These are phyloP conservation scores for Crenichthys baileyi DNA, from an alignment of 2,797 vertebrate genomes.

Conservation along the genomic window DNA sequence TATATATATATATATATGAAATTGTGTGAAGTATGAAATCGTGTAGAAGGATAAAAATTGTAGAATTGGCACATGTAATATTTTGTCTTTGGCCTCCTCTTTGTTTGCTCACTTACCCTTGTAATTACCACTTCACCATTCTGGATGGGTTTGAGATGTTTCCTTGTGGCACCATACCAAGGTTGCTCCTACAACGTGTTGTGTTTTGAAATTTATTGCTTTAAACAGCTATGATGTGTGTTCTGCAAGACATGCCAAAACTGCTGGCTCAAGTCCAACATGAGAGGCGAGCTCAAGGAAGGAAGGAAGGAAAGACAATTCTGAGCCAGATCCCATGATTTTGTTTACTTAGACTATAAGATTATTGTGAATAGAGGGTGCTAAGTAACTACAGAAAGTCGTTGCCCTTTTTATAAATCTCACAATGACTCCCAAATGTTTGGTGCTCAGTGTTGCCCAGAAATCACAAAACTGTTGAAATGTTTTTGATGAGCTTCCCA, in stretches of 20 bases:
- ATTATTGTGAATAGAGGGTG: constrained; percentile 44
- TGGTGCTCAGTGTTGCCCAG: constrained; percentile 22
- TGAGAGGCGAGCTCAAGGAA: constrained; percentile 38
- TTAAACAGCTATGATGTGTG: constrained; percentile 68
- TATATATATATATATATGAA: neutral
- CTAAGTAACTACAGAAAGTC: constrained; percentile 49
- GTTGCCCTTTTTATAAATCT: constrained; percentile 41
- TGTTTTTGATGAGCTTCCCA: constrained; percentile 13
- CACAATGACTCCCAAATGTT: constrained; percentile 35
- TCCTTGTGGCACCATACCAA: constrained; percentile 59
- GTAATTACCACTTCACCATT: constrained; percentile 43
- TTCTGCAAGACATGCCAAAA: constrained; percentile 67
- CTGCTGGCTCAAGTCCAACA: constrained; percentile 65
- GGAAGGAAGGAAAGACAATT: constrained; percentile 39
- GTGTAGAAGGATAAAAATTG: constrained; percentile 1
- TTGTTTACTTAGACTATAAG: constrained; percentile 54
- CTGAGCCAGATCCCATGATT: constrained; percentile 59
- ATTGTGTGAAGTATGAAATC: neutral
- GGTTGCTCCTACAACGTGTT: constrained; percentile 69
- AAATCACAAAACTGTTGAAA: constrained; percentile 29
- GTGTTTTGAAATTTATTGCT: constrained; percentile 73
- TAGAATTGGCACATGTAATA: constrained; percentile 19
- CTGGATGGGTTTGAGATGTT: constrained; percentile 14
- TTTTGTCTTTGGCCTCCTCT: constrained; percentile 38
- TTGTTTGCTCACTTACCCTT: constrained; percentile 34